phyloP scores from a whole-genome alignment of 2,888 invertebrate species.

The Dryococelus australis region DNA sequence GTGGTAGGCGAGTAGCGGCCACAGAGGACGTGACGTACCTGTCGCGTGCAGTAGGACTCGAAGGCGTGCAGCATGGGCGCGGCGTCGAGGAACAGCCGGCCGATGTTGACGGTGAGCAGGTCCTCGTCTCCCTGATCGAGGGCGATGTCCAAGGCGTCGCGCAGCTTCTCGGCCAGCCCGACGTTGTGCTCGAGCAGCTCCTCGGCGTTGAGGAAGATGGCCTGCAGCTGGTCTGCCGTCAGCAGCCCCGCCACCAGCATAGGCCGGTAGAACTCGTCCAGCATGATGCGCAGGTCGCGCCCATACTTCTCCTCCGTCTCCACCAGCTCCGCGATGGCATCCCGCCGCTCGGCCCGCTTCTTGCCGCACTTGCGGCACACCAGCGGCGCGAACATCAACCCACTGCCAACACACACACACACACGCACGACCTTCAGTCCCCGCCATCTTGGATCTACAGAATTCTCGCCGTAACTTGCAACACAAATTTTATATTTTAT shows the following conservation, averaged over 20 bases:
- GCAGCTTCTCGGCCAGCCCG: conserved; percentile 83
- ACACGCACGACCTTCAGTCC: neutral
- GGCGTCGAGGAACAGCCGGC: conserved; percentile 88
- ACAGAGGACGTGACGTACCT: conserved; percentile 57
- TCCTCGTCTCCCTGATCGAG: conserved; percentile 69
- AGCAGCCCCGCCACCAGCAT: conserved; percentile 92
- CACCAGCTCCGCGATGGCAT: conserved; percentile 93
- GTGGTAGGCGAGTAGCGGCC: no score
- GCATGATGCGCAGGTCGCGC: conserved; percentile 87
- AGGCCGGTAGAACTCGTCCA: conserved; percentile 92
- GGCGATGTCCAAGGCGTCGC: conserved; percentile 87
- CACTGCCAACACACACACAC: conserved; percentile 56
- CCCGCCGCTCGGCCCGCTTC: conserved; percentile 87
- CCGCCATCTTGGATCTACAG: no score
- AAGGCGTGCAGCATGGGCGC: conserved; percentile 94
- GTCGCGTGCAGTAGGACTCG: conserved; percentile 93
- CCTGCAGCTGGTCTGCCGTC: conserved; percentile 77
- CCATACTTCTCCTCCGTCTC: conserved; percentile 97
- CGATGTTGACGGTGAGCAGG: conserved; percentile 87
- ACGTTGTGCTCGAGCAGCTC: conserved; percentile 89
- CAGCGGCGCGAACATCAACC: conserved; percentile 76
- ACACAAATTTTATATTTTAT: no score
- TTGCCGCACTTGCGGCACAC: conserved; percentile 89
- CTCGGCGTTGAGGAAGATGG: conserved; percentile 92
- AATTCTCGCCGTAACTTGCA: no score